Conservation (phyloP, 23 tunicate genomes). For the Trididemnum clinides region DNA sequence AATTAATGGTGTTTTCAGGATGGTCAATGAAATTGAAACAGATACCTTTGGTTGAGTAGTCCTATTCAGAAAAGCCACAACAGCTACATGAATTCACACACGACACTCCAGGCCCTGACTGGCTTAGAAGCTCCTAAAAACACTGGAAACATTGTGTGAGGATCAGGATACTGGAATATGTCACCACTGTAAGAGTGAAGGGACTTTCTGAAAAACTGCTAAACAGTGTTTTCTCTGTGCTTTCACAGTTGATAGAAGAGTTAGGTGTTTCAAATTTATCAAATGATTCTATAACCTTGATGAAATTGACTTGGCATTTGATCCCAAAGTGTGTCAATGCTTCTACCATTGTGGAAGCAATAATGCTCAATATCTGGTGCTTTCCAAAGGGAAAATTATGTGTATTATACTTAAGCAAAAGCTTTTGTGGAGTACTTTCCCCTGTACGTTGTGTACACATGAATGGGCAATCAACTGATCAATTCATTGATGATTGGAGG, state of each 20-base stretch:
- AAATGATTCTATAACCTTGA: constrained; percentile 3
- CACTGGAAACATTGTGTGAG: background rate
- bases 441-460: constrained; percentile 5
- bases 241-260: background rate
- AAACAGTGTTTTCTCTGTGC: background rate
- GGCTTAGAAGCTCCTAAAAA: background rate
- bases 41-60: background rate
- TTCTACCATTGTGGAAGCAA: background rate
- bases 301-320: constrained; percentile 1
- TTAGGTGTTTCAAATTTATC: background rate
- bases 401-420: background rate
- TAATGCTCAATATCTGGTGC: background rate
- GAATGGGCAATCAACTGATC: background rate
- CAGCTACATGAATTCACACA: background rate
- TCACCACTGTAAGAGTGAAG: background rate
- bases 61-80: background rate
- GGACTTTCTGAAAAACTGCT: background rate
- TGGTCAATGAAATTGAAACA: background rate
- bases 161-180: background rate
- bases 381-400: constrained; percentile 10
- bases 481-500: constrained; percentile 13
- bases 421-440: background rate
- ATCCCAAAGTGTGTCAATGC: background rate
- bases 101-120: background rate
- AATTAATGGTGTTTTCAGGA: background rate